These are phyloP conservation scores for Sinhomidia bicolor DNA, from an alignment of 2,888 invertebrate genomes.

Conservation along the genomic window DNA sequence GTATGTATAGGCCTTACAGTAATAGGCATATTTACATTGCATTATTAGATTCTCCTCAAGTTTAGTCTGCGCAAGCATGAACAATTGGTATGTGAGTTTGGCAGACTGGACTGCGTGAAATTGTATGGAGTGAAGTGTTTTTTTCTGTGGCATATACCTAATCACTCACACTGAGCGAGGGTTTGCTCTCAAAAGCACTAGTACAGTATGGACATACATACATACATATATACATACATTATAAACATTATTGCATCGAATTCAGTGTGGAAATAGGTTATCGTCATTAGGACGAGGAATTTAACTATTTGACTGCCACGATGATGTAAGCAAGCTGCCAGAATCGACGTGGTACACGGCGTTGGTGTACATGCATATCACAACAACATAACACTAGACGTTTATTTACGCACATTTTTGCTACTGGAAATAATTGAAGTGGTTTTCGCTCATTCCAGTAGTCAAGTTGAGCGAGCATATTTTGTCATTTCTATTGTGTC, in stretches of 20 bases:
- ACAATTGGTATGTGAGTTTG: background rate
- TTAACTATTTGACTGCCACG: slow-evolving; percentile 15
- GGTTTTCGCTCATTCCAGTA: background rate
- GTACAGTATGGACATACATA: background rate
- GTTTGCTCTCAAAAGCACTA: background rate
- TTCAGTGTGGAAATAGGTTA: slow-evolving; percentile 54
- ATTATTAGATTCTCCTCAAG: too few relatives aligned
- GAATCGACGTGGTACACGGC: slow-evolving; percentile 21
- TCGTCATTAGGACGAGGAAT: slow-evolving; percentile 27
- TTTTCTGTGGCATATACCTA: background rate
- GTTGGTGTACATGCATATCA: slow-evolving; percentile 29
- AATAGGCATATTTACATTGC: too few relatives aligned
- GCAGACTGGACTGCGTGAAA: background rate
- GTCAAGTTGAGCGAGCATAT: background rate
- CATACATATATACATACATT: background rate
- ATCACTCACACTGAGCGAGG: background rate
- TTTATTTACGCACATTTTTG: slow-evolving; percentile 37
- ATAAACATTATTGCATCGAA: slow-evolving; percentile 23
- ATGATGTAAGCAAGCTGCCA: slow-evolving; percentile 48
- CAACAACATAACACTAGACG: too few relatives aligned
- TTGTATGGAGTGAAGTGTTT: background rate
- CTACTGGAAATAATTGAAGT: slow-evolving; percentile 37
- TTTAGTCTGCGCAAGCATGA: too few relatives aligned
- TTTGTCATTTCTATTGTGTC: background rate
- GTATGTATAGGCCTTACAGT: too few relatives aligned